phyloP scores from a whole-genome alignment of 2,113 vertebrate species.

The Indicator maculatus region DNA sequence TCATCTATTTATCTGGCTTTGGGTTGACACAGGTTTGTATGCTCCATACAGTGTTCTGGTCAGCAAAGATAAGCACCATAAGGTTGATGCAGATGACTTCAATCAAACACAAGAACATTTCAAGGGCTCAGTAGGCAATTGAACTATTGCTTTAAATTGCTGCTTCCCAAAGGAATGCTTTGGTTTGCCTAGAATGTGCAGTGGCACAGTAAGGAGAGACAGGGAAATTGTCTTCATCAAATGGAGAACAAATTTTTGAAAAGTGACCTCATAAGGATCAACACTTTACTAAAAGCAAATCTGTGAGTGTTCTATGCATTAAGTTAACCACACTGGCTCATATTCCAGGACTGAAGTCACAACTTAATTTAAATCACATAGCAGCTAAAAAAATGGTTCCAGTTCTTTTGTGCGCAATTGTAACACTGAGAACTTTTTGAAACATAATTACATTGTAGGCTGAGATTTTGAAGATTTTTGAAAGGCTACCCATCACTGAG shows the following conservation, averaged over 20 bases:
- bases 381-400: neutral
- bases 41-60: accelerated
- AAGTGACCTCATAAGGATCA: accelerated
- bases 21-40: neutral
- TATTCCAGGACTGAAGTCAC: neutral
- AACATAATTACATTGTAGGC: accelerated
- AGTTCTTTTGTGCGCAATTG: neutral
- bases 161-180: neutral
- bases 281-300: neutral
- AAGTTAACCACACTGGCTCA: neutral
- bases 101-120: neutral
- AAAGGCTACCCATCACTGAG: neutral
- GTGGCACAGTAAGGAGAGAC: accelerated
- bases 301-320: accelerated
- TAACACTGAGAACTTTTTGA: neutral
- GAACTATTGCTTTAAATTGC: neutral
- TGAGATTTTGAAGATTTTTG: neutral
- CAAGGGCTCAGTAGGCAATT: neutral
- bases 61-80: accelerated
- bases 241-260: neutral
- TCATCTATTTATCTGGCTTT: accelerated
- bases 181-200: neutral
- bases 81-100: neutral
- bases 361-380: neutral
- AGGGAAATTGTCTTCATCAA: neutral